Evolutionary conservation across 53 echinoderm and acorn worm species (phyloP), one percentile per base, ranked within the genome.

Genomic region (Temnopleurus reevesii): DNA sequence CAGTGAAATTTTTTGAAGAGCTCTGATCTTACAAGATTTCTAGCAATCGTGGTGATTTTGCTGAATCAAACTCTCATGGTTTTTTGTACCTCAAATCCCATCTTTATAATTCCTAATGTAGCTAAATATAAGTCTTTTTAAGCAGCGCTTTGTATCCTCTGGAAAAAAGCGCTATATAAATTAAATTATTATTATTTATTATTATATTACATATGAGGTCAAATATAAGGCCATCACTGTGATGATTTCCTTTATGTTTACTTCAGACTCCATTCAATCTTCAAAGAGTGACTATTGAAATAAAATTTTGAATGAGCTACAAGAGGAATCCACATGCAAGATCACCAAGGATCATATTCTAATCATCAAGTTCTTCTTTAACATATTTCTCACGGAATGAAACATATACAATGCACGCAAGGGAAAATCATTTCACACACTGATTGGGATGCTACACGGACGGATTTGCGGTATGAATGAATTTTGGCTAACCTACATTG

Each of bases 391-490:
- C 41, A 71, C 7, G 41, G 41, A 41, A 38, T 71, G 1, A 34
- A 19, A 41, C 71, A 71, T 71, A 1, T 4, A 33, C 49, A 12
- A 49, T 15, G 15, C 33, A 31, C 8, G 17, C 71, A 71, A 71
- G 71, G 71, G 41, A 12, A 71, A 71, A 71, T 71, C 71, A 71
- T 71, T 71, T 71, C 71, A 71, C 71, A 71, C 71, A 71, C 71
- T 66, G 41, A 66, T 66, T 41, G 18, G 31, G 31, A 35, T 66
- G 71, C 36, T 71, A 41, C 15, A 5, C 36, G 71, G 71, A 71
- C 71, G 71, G 71, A 71, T 71, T 71, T 3, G 19, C 36, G 41
- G 36, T 71, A 21, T 19, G n/a, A 41, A 71, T 71, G 41, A 41
- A 41, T 41, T 13, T 38, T 41, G 5, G 71, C 71, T 71, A 43